Base-by-base conservation (phyloP, 2,113 vertebrate species). In the Butorides virescens region DNA sequence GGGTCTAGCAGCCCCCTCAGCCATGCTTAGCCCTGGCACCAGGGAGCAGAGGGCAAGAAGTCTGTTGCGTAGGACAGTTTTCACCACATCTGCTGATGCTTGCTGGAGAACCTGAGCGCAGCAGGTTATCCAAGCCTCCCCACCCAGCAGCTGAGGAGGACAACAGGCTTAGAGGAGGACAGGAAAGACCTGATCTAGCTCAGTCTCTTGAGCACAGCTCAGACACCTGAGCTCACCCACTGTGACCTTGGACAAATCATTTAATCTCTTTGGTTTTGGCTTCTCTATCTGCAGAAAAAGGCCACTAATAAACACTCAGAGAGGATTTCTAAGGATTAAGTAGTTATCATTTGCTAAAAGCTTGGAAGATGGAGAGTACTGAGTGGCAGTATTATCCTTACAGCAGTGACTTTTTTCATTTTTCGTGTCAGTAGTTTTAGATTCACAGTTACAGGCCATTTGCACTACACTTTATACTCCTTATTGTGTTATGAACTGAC, bases 241-340 rank as follows among this genome's bases (percentile, higher is more conserved):
- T 68, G 39, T 78, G 83, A 94, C 92, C 88, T 91, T 93, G 86
- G 70, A 67, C 73, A 95, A 96, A 95, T 37, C 49, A 92, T 86
- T 93, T 94, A 91, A 96, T 93, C 86, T 89, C 88, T 89, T 75
- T 89, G 76, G 29, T 92, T 92, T 90, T 10, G 10, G 25, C 62
- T 95, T 68, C 46, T 89, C 30, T 53, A 65, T 81, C 73, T 82
- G 80, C 49, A 89, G 58, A 68, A 94, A 92, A 93, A 78, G 17
- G 39, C 61, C 58, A 75, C 73, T 89, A 63, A 80, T 88, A 92
- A 95, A 92, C 49, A 78, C 50, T 55, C 44, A n/a, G 62, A 84
- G 65, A 67, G 36, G 79, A 93, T 93, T 95, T 78, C 66, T 58
- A 36, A 42, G 70, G 73, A 95, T 89, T 87, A 93, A 63, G 81